Evolutionary conservation across 2,888 invertebrate genomes (phyloP).

Genomic region (Luperina nickerlii): DNA sequence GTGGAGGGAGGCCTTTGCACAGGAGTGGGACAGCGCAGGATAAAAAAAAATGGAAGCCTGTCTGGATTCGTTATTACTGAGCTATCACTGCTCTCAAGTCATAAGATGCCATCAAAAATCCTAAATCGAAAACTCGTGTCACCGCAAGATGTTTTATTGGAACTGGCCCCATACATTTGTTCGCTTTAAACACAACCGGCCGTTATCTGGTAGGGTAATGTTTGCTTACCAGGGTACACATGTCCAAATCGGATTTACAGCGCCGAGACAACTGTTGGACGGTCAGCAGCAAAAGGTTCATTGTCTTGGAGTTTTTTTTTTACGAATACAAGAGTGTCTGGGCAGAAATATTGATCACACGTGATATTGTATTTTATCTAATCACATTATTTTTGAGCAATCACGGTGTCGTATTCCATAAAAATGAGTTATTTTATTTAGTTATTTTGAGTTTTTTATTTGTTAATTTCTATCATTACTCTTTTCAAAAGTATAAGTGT

Average conservation of each 20-base stretch:
- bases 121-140: conserved; percentile 26
- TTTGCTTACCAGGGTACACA: conserved; percentile 87
- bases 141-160: conserved; percentile 52
- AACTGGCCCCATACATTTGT: conserved; percentile 71
- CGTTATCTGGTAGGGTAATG: conserved; percentile 86
- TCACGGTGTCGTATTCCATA: neutral
- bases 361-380: neutral
- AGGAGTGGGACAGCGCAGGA: too few relatives aligned
- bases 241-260: conserved; percentile 89
- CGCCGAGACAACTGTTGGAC: conserved; percentile 72
- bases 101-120: neutral
- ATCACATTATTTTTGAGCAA: neutral
- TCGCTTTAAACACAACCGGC: conserved; percentile 79
- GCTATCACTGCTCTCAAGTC: neutral
- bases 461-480: neutral
- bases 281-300: conserved; percentile 71
- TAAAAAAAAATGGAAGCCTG: too few relatives aligned
- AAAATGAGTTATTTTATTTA: neutral
- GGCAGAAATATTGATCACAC: neutral
- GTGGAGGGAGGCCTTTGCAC: too few relatives aligned
- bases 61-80: too few relatives aligned
- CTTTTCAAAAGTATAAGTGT: neutral
- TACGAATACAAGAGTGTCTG: neutral
- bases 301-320: neutral
- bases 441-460: too few relatives aligned